These are phyloP conservation scores for Cochlearius cochlearius DNA, from an alignment of 2,113 vertebrate species.

Conservation along the genomic window DNA sequence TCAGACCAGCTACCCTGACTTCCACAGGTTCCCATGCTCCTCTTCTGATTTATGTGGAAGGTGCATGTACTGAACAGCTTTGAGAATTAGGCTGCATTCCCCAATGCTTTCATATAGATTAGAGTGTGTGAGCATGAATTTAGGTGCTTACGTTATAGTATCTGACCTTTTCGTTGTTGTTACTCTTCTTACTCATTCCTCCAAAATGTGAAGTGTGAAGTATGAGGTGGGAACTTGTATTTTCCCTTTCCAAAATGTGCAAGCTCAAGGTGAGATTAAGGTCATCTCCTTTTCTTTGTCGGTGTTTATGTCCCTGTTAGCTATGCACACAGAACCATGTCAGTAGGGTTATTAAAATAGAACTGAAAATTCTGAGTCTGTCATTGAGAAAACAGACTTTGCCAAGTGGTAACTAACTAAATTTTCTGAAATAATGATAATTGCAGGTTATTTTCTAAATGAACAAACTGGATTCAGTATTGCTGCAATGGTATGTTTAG, in stretches of 20 bases:
- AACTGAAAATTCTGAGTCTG: background rate
- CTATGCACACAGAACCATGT: rapidly evolving
- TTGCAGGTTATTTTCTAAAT: background rate
- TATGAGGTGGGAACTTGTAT: background rate
- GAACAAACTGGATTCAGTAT: background rate
- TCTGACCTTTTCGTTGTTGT: background rate
- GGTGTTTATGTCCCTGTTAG: rapidly evolving
- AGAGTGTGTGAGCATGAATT: background rate
- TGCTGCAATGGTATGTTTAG: background rate
- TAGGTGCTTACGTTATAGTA: rapidly evolving
- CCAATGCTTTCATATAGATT: background rate
- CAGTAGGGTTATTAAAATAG: background rate
- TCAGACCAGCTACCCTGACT: background rate
- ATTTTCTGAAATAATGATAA: background rate
- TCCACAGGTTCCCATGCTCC: background rate
- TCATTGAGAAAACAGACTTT: background rate
- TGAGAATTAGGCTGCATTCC: background rate
- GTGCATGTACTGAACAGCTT: background rate
- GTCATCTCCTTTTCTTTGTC: background rate
- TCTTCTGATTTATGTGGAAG: background rate
- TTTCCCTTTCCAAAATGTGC: background rate
- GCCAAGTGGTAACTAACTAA: background rate
- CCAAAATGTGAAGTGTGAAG: background rate
- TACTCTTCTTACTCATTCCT: background rate
- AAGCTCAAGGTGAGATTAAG: background rate